Conservation (phyloP, 64 coral and sea anemone species). For the Porites lutea region DNA sequence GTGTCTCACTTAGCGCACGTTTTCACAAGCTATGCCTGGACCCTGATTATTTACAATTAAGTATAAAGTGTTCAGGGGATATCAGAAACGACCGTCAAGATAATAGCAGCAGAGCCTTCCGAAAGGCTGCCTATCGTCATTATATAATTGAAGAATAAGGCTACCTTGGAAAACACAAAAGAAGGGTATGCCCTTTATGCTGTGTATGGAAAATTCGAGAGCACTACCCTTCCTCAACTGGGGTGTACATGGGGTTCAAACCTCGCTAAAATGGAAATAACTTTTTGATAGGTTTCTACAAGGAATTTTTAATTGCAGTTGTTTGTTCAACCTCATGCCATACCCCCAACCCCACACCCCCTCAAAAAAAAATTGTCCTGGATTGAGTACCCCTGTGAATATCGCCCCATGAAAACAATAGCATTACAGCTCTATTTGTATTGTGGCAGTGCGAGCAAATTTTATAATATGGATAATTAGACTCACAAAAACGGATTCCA, state of each 20-base stretch:
- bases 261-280: neutral
- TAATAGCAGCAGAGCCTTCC: neutral
- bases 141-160: neutral
- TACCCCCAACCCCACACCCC: no score
- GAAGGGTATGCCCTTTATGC: neutral
- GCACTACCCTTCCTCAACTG: neutral
- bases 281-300: no score
- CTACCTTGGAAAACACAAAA: neutral
- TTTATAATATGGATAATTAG: no score
- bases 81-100: neutral
- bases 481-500: no score
- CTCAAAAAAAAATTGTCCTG: no score
- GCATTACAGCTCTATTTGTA: no score
- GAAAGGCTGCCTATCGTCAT: neutral
- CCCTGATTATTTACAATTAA: neutral
- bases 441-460: no score
- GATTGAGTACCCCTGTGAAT: no score
- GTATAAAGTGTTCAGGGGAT: neutral
- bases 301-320: no score
- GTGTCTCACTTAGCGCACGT: neutral
- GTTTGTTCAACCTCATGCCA: no score
- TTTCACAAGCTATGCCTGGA: neutral
- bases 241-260: neutral
- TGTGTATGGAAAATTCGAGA: neutral
- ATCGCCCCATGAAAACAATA: no score